Evolutionary conservation across 2,888 invertebrate species (phyloP).

Genomic region (Xestoiulus laeticollis): DNA sequence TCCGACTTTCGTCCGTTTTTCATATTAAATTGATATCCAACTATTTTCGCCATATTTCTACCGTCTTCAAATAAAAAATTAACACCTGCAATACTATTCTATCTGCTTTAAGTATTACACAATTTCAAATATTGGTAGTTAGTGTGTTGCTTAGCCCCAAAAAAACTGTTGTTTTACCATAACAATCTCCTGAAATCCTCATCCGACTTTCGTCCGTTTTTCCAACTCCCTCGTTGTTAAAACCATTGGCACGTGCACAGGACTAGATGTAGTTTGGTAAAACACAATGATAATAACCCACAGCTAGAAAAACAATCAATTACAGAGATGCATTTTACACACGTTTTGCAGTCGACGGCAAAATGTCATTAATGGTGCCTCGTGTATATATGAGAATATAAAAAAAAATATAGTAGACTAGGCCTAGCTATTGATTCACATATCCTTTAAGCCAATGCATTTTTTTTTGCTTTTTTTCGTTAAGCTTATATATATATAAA

Average conservation of each 20-base stretch:
- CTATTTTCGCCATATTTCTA: no score
- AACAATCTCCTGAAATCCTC: background rate
- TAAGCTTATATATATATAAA: background rate
- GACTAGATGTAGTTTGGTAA: background rate
- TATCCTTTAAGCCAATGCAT: background rate
- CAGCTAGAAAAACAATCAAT: slow-evolving; percentile 26
- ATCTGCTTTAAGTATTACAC: no score
- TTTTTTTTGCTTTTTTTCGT: background rate
- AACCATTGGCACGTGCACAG: background rate
- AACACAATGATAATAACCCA: slow-evolving; percentile 12
- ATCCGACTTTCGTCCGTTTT: background rate
- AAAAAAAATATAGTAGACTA: background rate
- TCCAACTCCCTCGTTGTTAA: background rate
- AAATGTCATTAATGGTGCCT: background rate
- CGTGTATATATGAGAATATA: background rate
- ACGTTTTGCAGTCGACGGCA: background rate
- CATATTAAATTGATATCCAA: no score
- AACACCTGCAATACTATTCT: no score
- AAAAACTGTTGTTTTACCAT: no score
- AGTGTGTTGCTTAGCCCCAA: no score
- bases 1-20: no score
- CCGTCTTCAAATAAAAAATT: no score
- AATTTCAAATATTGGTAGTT: no score
- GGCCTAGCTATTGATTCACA: slow-evolving; percentile 9
- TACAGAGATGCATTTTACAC: slow-evolving; percentile 19